A percentile compares a stretch with the other conserved stretches of the same genome.
Evolutionary conservation across 2,888 invertebrate species (phyloP).

Genomic region (Pinctada fucata): DNA sequence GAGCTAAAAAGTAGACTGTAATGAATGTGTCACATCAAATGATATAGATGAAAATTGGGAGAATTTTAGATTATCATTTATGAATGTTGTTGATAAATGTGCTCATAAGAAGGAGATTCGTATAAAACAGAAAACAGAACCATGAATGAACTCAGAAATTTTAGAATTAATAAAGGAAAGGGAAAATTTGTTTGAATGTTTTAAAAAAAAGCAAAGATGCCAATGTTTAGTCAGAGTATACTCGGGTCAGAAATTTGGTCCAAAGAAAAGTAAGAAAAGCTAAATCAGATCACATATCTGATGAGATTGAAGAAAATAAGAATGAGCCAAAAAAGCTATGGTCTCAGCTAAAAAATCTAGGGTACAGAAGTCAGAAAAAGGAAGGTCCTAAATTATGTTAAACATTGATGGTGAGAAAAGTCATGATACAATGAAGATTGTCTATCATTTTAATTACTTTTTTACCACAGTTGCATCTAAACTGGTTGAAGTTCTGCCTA

Average conservation of each 20-base stretch:
- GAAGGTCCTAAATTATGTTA: too few species aligned
- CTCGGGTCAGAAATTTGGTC: not conserved
- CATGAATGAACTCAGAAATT: slow-evolving; percentile 2
- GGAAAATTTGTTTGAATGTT: not conserved
- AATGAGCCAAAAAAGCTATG: not conserved
- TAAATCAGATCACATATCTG: not conserved
- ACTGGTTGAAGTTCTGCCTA: too few species aligned
- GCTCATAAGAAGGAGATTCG: slow-evolving; percentile 1
- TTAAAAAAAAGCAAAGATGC: not conserved
- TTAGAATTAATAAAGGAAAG: not conserved
- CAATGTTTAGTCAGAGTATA: not conserved
- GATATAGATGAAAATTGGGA: slow-evolving; percentile 5
- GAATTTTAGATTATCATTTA: not conserved
- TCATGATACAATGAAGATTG: too few species aligned
- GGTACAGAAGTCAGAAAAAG: too few species aligned
- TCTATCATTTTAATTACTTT: too few species aligned
- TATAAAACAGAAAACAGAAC: not conserved
- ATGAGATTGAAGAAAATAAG: not conserved
- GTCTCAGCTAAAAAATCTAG: too few species aligned
- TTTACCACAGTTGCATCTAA: too few species aligned
- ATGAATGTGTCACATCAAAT: too few species aligned
- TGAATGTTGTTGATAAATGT: not conserved
- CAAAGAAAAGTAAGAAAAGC: not conserved
- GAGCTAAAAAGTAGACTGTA: not conserved
- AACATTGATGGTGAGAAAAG: too few species aligned